Evolutionary conservation across 2,797 vertebrate genomes (phyloP).

Genomic region (Ceryle rudis): DNA sequence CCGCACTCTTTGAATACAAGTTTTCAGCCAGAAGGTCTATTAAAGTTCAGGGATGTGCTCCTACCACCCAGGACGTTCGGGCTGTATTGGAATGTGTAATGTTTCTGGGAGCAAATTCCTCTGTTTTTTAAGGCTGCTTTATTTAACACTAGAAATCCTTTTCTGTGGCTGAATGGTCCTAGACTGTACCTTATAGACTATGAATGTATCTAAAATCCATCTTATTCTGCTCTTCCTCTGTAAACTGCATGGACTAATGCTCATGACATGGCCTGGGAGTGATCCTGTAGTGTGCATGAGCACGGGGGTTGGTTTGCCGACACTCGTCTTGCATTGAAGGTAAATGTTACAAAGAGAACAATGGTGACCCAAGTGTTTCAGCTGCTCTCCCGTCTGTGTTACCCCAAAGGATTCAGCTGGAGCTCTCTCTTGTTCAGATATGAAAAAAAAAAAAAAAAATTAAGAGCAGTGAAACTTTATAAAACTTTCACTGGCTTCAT

Average conservation of each 20-base stretch:
- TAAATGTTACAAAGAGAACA: not conserved
- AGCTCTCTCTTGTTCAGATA: not conserved
- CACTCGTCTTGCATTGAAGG: not conserved
- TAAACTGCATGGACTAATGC: not conserved
- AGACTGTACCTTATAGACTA: not conserved
- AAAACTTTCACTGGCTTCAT: constrained; percentile 1
- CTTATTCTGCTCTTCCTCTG: not conserved
- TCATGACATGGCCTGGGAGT: not conserved
- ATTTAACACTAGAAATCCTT: not conserved
- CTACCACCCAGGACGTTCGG: not conserved
- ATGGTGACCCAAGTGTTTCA: not conserved
- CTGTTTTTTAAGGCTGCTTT: not conserved
- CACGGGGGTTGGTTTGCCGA: not conserved
- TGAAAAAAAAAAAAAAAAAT: not conserved
- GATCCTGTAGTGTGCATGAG: not conserved
- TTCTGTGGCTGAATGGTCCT: not conserved
- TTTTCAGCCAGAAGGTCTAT: not conserved
- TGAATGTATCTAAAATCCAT: not conserved
- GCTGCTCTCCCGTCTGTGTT: not conserved
- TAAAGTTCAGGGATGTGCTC: not conserved
- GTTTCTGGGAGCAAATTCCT: not conserved
- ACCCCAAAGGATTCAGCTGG: not conserved
- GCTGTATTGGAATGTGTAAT: not conserved
- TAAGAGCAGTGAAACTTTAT: not conserved
- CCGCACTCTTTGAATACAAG: not conserved